Base-by-base conservation (phyloP, 2,113 vertebrate species). In the Balaenoptera acutorostrata region DNA sequence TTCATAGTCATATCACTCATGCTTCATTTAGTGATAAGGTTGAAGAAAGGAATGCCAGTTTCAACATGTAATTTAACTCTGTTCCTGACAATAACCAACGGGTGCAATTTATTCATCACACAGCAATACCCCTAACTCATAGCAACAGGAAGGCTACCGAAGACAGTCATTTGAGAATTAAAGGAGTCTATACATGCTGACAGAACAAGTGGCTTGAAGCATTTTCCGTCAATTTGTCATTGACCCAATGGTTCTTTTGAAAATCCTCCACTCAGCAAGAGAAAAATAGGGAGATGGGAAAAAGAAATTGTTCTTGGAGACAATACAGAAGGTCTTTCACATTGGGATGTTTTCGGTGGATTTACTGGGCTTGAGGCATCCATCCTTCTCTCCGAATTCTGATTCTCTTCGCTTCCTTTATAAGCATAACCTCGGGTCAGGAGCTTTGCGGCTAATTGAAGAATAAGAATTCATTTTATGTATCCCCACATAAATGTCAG, bases 61-160 rank as follows among this genome's bases (percentile, higher is more conserved):
- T 89, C 88, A 97, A 96, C 89, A 97, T 93, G 82, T 86, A 97
- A 97, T 97, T 96, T 96, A 95, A 82, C 93, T 95, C 83, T 97
- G 57, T 95, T 97, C 64, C 93, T 96, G 95, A 97, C 82, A 96
- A 95, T 95, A 97, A 97, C 86, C 93, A 97, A 80, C 44, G 93
- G 93, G 69, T 91, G 78, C 72, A 96, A 93, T 97, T 96, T 97
- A 95, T 86, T 97, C 95, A 96, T 97, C 93, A 96, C 82, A 90
- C 89, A 92, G 97, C 97, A 96, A 91, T 98, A 93, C 92, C 69
- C 78, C 55, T 94, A 90, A 89, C 85, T 95, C 66, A 72, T 88
- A 96, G 95, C 80, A 96, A 96, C 81, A 96, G 91, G 93, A 96
- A 97, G 90, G 69, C 93, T 96, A 84, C 12, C 0, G 2, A 96